phyloP scores from a whole-genome alignment of 2,113 vertebrate species.

The Potamarius usumacintae region DNA sequence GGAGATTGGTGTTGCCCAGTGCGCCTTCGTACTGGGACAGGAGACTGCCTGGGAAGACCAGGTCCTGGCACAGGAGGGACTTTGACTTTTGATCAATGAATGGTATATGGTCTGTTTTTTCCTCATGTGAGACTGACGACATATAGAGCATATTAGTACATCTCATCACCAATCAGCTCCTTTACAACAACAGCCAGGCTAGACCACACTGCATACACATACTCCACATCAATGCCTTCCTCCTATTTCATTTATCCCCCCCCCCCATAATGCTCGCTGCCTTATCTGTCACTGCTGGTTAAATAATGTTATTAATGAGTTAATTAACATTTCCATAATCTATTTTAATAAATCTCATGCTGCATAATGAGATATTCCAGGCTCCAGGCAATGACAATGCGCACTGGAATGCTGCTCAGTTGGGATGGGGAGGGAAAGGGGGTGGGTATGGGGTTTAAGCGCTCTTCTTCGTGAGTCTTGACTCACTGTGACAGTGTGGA shows the following conservation, averaged over 20 bases:
- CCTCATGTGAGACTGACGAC: not conserved
- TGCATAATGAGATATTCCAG: conserved; percentile 78
- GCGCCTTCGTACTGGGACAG: no score
- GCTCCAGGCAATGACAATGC: conserved; percentile 75
- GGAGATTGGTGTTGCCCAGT: no score
- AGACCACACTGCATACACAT: conserved; percentile 70
- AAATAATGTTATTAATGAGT: conserved; percentile 86
- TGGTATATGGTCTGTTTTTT: not conserved
- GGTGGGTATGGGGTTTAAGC: conserved; percentile 41
- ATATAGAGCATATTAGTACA: not conserved
- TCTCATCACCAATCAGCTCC: conserved; percentile 1
- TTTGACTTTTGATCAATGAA: not conserved
- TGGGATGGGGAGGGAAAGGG: conserved; percentile 40
- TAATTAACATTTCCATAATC: conserved; percentile 85
- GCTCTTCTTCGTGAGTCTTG: conserved; percentile 43
- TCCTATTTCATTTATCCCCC: conserved; percentile 37
- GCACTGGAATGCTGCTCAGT: conserved; percentile 59
- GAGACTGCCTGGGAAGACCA: no score
- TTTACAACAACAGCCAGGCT: not conserved
- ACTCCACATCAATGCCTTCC: conserved; percentile 55
- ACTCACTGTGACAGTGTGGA: conserved; percentile 58
- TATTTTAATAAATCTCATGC: conserved; percentile 83
- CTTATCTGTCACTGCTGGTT: conserved; percentile 82
- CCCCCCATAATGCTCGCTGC: conserved; percentile 42
- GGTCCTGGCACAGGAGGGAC: no score